Base-by-base conservation (phyloP, 2,113 vertebrate species). In the Pandion haliaetus region DNA sequence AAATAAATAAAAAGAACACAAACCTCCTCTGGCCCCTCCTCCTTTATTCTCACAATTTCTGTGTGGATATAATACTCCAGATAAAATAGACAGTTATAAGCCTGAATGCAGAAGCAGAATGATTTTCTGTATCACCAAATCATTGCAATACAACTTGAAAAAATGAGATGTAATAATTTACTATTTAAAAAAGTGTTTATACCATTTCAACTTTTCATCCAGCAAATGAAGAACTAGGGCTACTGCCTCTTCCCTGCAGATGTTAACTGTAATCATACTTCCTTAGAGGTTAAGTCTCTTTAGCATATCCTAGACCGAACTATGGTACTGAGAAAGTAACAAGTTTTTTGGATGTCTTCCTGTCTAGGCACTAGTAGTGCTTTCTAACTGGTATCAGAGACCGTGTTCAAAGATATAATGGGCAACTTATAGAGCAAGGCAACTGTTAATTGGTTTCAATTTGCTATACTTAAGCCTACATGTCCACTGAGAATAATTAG, bases 1-100 rank as follows among this genome's bases (percentile, higher is more conserved):
- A n/a, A n/a, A n/a, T 61, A 93, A 97, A 97, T 73, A 94, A 95
- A 84, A 95, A 66, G 66, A 73, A 95, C 93, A 82, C 59, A 92
- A 86, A 93, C 47, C 24, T 73, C 47, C 52, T 42, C 32, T 67
- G 62, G 61, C 32, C 50, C 47, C 69, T 94, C 25, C 50, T 81
- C 50, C 34, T 80, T 74, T 74, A 44, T 76, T 86, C 19, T 66
- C 23, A 52, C 11, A 54, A 14, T 71, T 67, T 77, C 61, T 92
- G 20, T 44, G 6, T 28, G 63, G 47, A 21, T 78, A 36, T 31
- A 80, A 40, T 47, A 58, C 23, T 73, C 17, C 38, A 26, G 38
- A 74, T 61, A 70, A 82, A 88, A 88, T 8, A 67, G 50, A 57
- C 16, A 63, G 21, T 55, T 86, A 47, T 14, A 54, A 55, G 14